These are phyloP conservation scores for Eriocheir sinensis DNA, from an alignment of 1,140 invertebrate genomes.

Conservation along the genomic window DNA sequence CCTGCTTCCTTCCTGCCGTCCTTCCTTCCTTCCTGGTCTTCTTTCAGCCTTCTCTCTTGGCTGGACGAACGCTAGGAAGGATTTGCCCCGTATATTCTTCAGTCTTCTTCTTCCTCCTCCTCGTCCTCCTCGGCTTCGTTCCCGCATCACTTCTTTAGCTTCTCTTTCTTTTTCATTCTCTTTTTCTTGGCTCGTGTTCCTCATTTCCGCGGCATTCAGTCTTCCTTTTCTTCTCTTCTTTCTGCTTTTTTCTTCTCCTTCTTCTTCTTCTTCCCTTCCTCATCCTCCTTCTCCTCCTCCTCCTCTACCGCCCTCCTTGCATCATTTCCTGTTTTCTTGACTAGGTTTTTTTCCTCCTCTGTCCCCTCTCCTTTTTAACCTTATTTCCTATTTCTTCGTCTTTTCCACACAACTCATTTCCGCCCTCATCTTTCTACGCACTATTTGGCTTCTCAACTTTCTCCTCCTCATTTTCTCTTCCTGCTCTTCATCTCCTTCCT, in stretches of 20 bases:
- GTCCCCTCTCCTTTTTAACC: neutral
- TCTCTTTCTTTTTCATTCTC: no score
- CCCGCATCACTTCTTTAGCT: neutral
- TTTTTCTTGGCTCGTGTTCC: no score
- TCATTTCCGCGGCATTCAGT: neutral
- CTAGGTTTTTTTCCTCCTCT: neutral
- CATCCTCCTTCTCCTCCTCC: neutral
- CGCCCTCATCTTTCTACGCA: neutral
- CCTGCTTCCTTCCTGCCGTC: slow-evolving; percentile 31
- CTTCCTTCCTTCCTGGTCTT: slow-evolving; percentile 32
- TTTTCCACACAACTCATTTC: neutral
- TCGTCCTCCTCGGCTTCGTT: neutral
- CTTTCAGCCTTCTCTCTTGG: neutral
- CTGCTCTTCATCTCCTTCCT: neutral
- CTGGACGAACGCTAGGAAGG: no score
- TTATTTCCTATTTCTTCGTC: neutral
- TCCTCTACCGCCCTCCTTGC: neutral
- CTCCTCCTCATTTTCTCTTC: neutral
- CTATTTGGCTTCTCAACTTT: no score
- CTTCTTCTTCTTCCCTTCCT: no score
- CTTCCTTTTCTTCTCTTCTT: neutral
- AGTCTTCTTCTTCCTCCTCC: neutral
- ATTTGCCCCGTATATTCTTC: no score
- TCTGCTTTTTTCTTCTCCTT: neutral
- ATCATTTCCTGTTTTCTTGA: no score